A percentile compares a stretch with the other conserved stretches of the same genome.
Conservation (phyloP, 2,888 invertebrate species). For the Catocala nupta region DNA sequence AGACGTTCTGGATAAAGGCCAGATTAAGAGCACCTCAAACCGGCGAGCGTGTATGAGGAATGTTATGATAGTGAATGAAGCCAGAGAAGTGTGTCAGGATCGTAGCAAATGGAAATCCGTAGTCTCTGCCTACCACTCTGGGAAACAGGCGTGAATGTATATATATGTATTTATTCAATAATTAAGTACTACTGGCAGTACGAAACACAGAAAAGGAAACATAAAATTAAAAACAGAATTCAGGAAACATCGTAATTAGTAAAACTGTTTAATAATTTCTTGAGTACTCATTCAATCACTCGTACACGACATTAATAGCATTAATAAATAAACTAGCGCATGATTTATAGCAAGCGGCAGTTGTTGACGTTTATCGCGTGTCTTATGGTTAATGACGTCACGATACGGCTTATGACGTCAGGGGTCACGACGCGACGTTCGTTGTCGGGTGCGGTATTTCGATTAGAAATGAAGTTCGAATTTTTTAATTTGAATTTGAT, state of each 20-base stretch:
- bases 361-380: conserved; percentile 26
- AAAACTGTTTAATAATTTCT: background rate
- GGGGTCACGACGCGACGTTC: conserved; percentile 2
- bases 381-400: background rate
- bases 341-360: conserved; percentile 19
- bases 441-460: conserved; percentile 5
- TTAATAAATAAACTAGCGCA: conserved; percentile 8
- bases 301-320: background rate
- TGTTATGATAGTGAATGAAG: no score
- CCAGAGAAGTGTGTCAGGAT: no score
- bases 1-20: no score
- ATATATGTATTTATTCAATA: no score
- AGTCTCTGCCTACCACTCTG: no score
- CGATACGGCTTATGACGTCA: conserved; percentile 13
- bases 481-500: conserved; percentile 1
- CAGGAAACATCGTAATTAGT: background rate
- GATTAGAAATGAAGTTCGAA: background rate
- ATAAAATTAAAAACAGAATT: background rate
- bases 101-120: no score
- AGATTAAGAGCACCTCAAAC: no score
- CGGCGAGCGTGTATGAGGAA: no score
- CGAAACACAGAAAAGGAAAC: background rate
- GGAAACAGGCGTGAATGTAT: no score
- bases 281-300: conserved; percentile 3
- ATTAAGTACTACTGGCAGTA: no score